Conservation (phyloP, 1,140 invertebrate species). For the Oscheius sp. region DNA sequence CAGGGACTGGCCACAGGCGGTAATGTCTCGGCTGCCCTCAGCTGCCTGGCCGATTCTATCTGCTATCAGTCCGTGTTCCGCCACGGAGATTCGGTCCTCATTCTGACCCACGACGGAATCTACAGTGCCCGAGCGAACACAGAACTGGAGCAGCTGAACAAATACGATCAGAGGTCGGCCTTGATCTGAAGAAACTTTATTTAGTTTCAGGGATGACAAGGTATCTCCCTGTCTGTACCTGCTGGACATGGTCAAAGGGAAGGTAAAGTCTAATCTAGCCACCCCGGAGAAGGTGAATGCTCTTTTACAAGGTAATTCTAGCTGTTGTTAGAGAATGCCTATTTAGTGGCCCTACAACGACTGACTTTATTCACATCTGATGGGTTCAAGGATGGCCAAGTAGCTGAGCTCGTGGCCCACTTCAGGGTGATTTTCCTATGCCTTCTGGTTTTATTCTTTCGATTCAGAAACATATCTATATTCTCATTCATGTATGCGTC, state of each 20-base stretch:
- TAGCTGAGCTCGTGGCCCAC: constrained; percentile 37
- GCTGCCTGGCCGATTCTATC: constrained; percentile 74
- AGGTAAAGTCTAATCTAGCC: constrained; percentile 40
- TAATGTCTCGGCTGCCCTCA: constrained; percentile 75
- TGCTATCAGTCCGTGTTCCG: constrained; percentile 81
- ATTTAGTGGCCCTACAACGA: background rate
- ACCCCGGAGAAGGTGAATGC: background rate
- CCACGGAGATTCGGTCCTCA: background rate
- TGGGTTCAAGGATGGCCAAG: constrained; percentile 38
- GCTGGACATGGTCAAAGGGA: constrained; percentile 46
- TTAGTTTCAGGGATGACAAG: constrained; percentile 42
- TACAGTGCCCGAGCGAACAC: constrained; percentile 48
- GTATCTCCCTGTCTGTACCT: constrained; percentile 47
- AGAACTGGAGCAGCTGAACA: constrained; percentile 71
- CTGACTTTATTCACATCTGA: background rate
- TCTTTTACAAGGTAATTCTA: background rate
- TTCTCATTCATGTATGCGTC: constrained; percentile 49
- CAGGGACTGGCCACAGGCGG: constrained; percentile 75
- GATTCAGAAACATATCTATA: constrained; percentile 48
- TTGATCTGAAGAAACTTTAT: background rate
- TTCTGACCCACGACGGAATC: constrained; percentile 26
- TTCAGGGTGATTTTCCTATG: background rate
- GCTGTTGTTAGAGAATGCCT: background rate
- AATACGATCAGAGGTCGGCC: constrained; percentile 30
- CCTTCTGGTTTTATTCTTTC: too few relatives aligned